These are phyloP conservation scores for Xestia ashworthii DNA, from an alignment of 2,888 invertebrate genomes.

Conservation along the genomic window DNA sequence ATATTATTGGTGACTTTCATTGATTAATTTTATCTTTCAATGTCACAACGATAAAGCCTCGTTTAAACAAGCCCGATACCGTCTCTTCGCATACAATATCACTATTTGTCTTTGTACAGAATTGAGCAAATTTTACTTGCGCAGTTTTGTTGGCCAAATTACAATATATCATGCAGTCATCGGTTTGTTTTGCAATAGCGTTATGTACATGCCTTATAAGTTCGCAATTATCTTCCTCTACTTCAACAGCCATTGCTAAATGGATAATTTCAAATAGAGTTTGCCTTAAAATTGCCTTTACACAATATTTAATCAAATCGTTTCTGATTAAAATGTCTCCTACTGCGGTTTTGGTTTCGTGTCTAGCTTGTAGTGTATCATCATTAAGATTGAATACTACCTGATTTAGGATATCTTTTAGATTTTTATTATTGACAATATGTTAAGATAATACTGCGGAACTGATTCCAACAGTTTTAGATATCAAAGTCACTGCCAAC, in stretches of 20 bases:
- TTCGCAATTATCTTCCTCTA: constrained; percentile 24
- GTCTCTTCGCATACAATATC: constrained; percentile 57
- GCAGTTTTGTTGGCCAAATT: constrained; percentile 35
- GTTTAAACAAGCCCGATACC: constrained; percentile 53
- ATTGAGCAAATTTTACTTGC: constrained; percentile 47
- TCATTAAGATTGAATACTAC: neutral
- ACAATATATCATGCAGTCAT: constrained; percentile 34
- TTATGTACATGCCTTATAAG: constrained; percentile 26
- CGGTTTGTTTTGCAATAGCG: constrained; percentile 31
- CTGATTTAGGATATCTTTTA: neutral
- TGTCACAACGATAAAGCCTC: constrained; percentile 75
- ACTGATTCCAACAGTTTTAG: constrained; percentile 27
- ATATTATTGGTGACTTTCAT: constrained; percentile 71
- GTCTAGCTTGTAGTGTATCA: neutral
- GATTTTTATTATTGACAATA: constrained; percentile 1
- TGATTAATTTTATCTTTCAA: constrained; percentile 81
- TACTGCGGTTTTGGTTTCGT: neutral
- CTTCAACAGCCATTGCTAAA: constrained; percentile 5
- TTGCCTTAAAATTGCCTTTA: neutral
- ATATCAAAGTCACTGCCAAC: constrained; percentile 30
- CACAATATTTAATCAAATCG: neutral
- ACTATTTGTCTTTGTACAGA: constrained; percentile 47
- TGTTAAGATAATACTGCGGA: constrained; percentile 27
- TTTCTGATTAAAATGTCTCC: neutral
- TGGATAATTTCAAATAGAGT: neutral